Percentiles rank a stretch among this genome's conserved stretches.
Conservation (phyloP, 2,888 invertebrate genomes). For the Tipula unca region DNA sequence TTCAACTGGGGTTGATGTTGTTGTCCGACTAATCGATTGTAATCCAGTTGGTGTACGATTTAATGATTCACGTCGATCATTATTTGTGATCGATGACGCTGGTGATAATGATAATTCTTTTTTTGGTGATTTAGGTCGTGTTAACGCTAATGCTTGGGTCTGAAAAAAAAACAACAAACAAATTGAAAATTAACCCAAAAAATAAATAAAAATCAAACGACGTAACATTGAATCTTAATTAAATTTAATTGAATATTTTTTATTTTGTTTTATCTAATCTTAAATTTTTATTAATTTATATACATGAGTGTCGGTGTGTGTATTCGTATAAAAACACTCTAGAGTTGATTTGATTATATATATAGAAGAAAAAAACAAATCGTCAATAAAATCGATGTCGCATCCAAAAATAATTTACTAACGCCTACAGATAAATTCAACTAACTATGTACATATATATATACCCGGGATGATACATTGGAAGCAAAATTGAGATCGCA, state of each 20-base stretch:
- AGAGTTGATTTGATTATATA: background rate
- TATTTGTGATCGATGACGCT: slow-evolving; percentile 19
- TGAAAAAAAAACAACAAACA: slow-evolving; percentile 36
- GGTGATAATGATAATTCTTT: slow-evolving; percentile 40
- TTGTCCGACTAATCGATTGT: slow-evolving; percentile 21
- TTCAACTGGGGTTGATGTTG: slow-evolving; percentile 21
- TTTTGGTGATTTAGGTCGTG: slow-evolving; percentile 47
- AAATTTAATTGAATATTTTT: background rate
- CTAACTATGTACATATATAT: background rate
- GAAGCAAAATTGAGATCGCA: background rate
- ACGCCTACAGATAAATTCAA: background rate
- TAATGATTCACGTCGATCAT: slow-evolving; percentile 21
- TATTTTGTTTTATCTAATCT: background rate
- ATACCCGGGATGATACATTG: background rate
- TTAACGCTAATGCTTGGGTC: slow-evolving; percentile 60
- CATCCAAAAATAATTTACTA: background rate
- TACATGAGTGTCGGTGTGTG: too few relatives aligned
- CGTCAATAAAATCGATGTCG: background rate
- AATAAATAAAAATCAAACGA: background rate
- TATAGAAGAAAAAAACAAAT: background rate
- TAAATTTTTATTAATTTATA: background rate
- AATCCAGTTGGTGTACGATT: slow-evolving; percentile 19
- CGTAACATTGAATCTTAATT: background rate
- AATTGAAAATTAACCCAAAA: background rate
- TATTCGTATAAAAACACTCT: background rate